Conservation (phyloP, 2,113 vertebrate genomes). For the Oceanites oceanicus region DNA sequence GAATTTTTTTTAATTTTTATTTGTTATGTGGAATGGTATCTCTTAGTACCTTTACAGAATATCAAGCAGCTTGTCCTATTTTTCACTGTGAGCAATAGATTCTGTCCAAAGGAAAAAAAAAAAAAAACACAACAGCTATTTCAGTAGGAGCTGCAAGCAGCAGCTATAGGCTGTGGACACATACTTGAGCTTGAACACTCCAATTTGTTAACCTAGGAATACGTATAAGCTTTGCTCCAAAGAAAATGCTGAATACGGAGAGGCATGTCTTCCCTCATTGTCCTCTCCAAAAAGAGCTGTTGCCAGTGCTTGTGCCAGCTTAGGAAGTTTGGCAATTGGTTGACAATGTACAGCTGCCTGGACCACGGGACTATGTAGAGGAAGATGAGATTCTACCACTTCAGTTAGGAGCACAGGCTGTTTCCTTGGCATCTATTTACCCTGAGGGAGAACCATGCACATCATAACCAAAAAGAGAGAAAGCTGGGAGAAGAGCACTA, state of each 20-base stretch:
- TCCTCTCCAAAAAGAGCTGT: neutral
- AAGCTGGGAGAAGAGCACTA: neutral
- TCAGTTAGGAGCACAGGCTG: neutral
- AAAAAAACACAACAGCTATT: neutral
- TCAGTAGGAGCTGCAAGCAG: neutral
- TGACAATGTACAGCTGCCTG: neutral
- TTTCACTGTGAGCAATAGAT: neutral
- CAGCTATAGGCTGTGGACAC: neutral
- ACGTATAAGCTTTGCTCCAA: neutral
- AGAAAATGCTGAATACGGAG: neutral
- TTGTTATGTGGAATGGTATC: neutral
- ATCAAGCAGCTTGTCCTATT: neutral
- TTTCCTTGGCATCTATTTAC: neutral
- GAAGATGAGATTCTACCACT: neutral
- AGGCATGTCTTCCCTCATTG: neutral
- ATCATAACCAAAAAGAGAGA: neutral
- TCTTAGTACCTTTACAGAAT: neutral
- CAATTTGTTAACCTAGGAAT: neutral
- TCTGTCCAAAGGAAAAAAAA: neutral
- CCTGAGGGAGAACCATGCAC: neutral
- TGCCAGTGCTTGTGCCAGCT: neutral
- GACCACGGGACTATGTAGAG: neutral
- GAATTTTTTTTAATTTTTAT: neutral
- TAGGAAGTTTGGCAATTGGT: neutral
- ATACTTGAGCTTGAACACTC: neutral